Percentiles rank a stretch among this genome's conserved stretches.
Conservation (phyloP, 2,888 invertebrate species). For the Conomelus anceps region DNA sequence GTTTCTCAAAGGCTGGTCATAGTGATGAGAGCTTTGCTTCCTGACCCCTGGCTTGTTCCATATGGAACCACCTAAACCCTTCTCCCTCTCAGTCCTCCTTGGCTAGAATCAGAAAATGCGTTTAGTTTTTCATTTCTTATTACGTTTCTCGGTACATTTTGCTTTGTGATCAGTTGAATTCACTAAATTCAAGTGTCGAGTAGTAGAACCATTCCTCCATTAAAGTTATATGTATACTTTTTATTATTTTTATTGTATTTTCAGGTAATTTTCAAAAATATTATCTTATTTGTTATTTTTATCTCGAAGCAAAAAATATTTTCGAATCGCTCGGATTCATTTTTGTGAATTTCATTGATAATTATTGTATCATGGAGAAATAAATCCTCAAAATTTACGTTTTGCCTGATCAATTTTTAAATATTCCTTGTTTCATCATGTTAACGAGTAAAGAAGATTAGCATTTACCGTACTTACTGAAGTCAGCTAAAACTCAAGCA, state of each 20-base stretch:
- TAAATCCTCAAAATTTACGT: neutral
- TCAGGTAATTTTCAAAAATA: neutral
- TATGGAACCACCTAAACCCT: constrained; percentile 22
- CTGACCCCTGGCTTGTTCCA: constrained; percentile 9
- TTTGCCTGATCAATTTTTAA: neutral
- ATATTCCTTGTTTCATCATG: neutral
- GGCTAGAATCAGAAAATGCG: neutral
- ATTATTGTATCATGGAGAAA: neutral
- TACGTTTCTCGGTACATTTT: constrained; percentile 14
- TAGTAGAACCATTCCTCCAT: neutral
- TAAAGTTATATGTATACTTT: neutral
- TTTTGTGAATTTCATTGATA: neutral
- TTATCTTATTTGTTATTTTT: neutral
- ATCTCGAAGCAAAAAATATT: neutral
- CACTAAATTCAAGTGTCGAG: neutral
- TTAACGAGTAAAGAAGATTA: neutral
- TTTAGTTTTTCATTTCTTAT: constrained; percentile 1
- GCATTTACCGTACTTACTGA: neutral
- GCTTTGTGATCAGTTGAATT: constrained; percentile 7
- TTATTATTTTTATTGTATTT: neutral
- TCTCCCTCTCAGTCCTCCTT: neutral
- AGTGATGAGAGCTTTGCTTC: constrained; percentile 19
- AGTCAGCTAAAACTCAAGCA: neutral
- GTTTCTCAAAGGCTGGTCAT: constrained; percentile 25
- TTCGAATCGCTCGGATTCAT: neutral